Percentiles rank a stretch among this genome's conserved stretches.
phyloP scores from a whole-genome alignment of 2,797 vertebrate genomes.

The Clarias laeviceps region DNA sequence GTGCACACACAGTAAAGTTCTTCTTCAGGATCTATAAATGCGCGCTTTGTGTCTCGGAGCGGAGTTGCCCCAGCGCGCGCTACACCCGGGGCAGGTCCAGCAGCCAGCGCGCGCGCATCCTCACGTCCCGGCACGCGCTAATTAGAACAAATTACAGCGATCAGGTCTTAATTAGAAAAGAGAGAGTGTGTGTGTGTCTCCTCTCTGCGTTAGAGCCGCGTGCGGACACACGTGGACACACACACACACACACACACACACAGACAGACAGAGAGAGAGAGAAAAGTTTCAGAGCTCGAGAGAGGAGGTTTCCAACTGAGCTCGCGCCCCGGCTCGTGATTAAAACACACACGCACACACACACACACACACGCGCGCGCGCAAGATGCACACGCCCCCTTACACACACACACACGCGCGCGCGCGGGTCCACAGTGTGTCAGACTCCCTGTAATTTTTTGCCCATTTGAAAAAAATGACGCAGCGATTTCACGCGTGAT shows the following conservation, averaged over 20 bases:
- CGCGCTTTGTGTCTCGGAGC: slow-evolving; percentile 11
- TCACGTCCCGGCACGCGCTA: neutral
- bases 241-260: neutral
- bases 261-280: too few species aligned
- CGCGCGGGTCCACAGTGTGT: slow-evolving; percentile 55
- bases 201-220: neutral
- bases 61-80: too few species aligned
- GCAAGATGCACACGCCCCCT: slow-evolving; percentile 10
- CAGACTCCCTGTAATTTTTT: neutral
- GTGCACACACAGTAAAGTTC: slow-evolving; percentile 42
- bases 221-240: neutral
- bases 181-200: accelerated
- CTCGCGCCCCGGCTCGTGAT: slow-evolving; percentile 7
- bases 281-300: neutral
- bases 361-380: neutral
- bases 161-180: neutral
- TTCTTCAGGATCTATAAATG: slow-evolving; percentile 41
- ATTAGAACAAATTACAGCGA: neutral
- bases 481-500: neutral
- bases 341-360: neutral
- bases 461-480: neutral
- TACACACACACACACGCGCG: neutral
- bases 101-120: neutral
- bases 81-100: neutral
- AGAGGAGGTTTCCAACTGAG: neutral